A percentile compares a stretch with the other conserved stretches of the same genome.
These are phyloP conservation scores for Sminthurinus signatus DNA, from an alignment of 1,140 invertebrate species.

Conservation along the genomic window DNA sequence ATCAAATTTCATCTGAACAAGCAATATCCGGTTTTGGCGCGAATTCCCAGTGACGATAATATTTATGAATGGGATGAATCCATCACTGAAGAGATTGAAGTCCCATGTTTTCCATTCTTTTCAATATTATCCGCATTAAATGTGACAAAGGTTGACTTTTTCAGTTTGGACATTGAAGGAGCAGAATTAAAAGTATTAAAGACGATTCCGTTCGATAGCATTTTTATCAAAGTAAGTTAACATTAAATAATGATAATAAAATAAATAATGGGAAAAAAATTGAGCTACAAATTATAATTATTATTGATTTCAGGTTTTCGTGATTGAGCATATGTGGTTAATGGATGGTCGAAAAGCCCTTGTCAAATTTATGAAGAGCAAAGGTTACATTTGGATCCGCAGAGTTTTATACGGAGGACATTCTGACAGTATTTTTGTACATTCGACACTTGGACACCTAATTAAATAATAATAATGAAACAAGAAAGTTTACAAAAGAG, in stretches of 20 bases:
- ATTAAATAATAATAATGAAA: neutral
- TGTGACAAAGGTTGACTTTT: conserved; percentile 23
- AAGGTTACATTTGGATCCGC: neutral
- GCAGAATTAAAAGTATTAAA: conserved; percentile 28
- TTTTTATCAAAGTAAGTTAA: conserved; percentile 29
- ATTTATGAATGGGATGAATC: neutral
- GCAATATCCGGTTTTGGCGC: neutral
- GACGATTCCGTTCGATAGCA: conserved; percentile 27
- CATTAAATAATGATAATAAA: neutral
- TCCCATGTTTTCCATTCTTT: conserved; percentile 26
- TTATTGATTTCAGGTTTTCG: too few species aligned
- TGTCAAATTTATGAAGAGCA: neutral
- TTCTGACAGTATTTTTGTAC: neutral
- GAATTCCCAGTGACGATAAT: neutral
- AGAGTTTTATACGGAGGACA: neutral
- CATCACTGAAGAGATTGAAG: neutral
- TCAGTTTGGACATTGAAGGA: conserved; percentile 38
- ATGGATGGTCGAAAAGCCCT: too few species aligned
- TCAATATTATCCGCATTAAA: conserved; percentile 21
- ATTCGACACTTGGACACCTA: neutral
- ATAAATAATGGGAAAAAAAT: neutral
- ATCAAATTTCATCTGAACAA: neutral
- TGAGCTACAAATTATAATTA: too few species aligned
- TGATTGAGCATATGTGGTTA: too few species aligned
- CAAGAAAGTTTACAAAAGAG: too few species aligned